Base-by-base conservation (phyloP, 2,797 vertebrate species). In the Sebastes reedi region DNA sequence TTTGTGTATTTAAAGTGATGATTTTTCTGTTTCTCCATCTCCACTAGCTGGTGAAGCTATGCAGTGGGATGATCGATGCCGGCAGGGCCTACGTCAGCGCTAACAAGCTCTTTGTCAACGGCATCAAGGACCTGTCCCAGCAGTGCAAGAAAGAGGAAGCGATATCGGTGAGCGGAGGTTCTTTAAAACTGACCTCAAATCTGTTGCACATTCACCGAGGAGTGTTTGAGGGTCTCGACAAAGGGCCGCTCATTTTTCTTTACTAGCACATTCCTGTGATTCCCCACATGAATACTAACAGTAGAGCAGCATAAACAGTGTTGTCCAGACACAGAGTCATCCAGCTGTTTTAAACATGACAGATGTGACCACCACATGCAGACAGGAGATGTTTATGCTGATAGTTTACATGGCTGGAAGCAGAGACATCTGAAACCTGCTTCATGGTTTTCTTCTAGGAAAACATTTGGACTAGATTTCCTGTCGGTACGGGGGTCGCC, bases 21-120 rank as follows among this genome's bases (percentile, higher is more conserved):
- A 39, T 79, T 72, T 77, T 79, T 81, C 11, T 86, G 39, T 58
- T 18, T 50, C 36, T 29, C 16, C 0, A 76, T 22, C 42, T 11
- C 18, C 20, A 5, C 58, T 65, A 99, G 98, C 94, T 99, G 95
- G 98, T 99, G 88, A 99, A 98, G 94, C 95, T 99, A 78, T 99
- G 98, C 96, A 98, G 98, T 2, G 96, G 98, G 39, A 98, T 99
- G 98, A 96, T 99, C 0, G 98, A 99, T 80, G 98, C 98, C 0
- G 98, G 98, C 70, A 96, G 97, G 90, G 94, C 95, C 65, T 99
- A 99, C 32, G 96, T 98, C 94, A 96, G 95, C 29, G 97, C 98
- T 83, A 99, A 98, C 95, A 98, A 98, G 90, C 97, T 98, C 77
- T 99, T 99, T 5, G 97, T 99, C 25, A 98, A 96, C 0, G 98